These are phyloP conservation scores for Cephus pygmeus DNA, from an alignment of 2,888 invertebrate species.

Conservation along the genomic window DNA sequence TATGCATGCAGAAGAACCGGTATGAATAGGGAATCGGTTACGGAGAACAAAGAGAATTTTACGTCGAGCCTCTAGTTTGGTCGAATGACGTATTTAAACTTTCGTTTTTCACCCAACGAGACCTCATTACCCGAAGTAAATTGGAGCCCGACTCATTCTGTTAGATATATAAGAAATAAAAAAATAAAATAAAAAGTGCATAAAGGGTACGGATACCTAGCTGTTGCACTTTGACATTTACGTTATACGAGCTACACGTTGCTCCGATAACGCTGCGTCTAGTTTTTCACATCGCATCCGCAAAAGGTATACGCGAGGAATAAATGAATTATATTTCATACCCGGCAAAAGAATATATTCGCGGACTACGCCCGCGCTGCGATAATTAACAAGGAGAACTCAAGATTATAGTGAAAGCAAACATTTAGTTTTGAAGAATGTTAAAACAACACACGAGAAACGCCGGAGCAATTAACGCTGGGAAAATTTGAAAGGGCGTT, in stretches of 20 bases:
- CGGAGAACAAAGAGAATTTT: background rate
- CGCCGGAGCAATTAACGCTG: background rate
- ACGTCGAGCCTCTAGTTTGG: background rate
- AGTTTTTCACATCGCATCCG: background rate
- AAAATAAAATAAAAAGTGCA: background rate
- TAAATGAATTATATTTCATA: background rate
- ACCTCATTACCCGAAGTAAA: conserved; percentile 23
- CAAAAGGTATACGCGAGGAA: background rate
- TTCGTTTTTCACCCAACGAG: conserved; percentile 1
- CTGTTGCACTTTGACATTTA: background rate
- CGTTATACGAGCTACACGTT: background rate
- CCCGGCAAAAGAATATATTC: background rate
- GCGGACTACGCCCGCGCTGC: background rate
- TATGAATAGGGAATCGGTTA: background rate
- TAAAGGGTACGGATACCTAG: background rate
- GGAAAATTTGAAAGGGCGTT: background rate
- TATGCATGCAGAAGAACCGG: background rate
- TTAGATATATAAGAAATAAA: background rate
- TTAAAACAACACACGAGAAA: conserved; percentile 6
- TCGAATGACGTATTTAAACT: background rate
- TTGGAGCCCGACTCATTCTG: conserved; percentile 7
- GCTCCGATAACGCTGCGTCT: background rate
- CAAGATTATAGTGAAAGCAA: background rate
- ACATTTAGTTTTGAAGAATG: conserved; percentile 1
- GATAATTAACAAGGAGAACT: conserved; percentile 4